Conservation (phyloP, 2,888 invertebrate species). For the Noctua fimbriata region DNA sequence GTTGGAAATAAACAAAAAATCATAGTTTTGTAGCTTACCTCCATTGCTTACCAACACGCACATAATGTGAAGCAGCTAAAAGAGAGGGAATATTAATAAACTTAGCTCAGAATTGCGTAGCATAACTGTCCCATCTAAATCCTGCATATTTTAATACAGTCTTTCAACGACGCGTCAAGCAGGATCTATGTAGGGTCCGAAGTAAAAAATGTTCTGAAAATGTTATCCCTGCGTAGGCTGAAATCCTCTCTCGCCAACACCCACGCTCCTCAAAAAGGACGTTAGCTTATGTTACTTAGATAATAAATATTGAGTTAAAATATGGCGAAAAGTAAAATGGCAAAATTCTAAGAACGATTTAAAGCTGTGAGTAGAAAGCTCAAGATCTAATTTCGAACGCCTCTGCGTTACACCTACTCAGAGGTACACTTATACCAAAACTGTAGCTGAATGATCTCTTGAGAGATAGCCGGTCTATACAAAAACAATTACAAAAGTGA, state of each 20-base stretch:
- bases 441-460: neutral
- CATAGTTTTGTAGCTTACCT: too few relatives aligned
- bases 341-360: neutral
- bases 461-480: neutral
- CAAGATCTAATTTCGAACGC: neutral
- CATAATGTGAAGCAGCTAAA: too few relatives aligned
- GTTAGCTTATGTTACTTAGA: neutral
- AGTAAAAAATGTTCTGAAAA: constrained; percentile 2
- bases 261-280: neutral
- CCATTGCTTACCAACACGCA: too few relatives aligned
- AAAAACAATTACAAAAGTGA: neutral
- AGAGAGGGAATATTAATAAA: neutral
- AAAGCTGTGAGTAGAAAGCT: neutral
- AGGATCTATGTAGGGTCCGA: neutral
- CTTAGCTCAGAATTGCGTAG: neutral
- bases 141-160: neutral
- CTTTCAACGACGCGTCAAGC: neutral
- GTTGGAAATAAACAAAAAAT: too few relatives aligned
- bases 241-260: constrained; percentile 8
- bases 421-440: neutral
- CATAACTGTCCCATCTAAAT: neutral
- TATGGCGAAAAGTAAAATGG: neutral
- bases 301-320: constrained; percentile 1
- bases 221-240: constrained; percentile 16
- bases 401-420: neutral